Percentiles rank a stretch among this genome's conserved stretches.
These are phyloP conservation scores for Dioctria linearis DNA, from an alignment of 2,888 invertebrate species.

Conservation along the genomic window DNA sequence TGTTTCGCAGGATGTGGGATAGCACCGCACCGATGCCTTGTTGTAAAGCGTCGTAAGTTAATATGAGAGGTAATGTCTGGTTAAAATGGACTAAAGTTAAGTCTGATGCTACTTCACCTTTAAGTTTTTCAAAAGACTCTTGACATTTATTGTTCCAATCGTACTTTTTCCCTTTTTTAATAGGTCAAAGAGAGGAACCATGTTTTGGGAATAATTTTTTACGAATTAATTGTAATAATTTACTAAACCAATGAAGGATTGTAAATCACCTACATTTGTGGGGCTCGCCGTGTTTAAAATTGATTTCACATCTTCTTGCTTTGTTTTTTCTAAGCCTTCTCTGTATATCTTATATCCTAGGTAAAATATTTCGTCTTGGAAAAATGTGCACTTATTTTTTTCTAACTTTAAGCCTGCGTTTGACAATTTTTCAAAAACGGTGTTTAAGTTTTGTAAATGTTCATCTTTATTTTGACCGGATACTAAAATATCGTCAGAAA, in stretches of 20 bases:
- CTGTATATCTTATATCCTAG: conserved; percentile 59
- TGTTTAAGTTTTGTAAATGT: conserved; percentile 59
- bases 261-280: too few species aligned
- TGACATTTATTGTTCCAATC: too few species aligned
- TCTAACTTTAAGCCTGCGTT: conserved; percentile 61
- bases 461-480: conserved; percentile 59
- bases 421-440: conserved; percentile 60
- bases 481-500: conserved; percentile 62
- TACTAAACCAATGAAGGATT: conserved; percentile 64
- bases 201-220: too few species aligned
- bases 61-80: too few species aligned
- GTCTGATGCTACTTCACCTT: too few species aligned
- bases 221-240: conserved; percentile 67
- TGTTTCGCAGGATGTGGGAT: too few species aligned
- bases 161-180: background rate
- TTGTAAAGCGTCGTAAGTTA: too few species aligned
- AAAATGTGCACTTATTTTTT: conserved; percentile 61
- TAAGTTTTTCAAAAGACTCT: too few species aligned
- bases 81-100: too few species aligned
- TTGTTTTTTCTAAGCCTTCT: conserved; percentile 60
- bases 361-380: conserved; percentile 47
- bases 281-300: conserved; percentile 61
- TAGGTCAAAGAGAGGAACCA: conserved; percentile 31
- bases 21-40: too few species aligned
- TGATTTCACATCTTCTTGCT: conserved; percentile 59